These are phyloP conservation scores for Sternotherus odoratus DNA, from an alignment of 2,797 vertebrate species.

Conservation along the genomic window DNA sequence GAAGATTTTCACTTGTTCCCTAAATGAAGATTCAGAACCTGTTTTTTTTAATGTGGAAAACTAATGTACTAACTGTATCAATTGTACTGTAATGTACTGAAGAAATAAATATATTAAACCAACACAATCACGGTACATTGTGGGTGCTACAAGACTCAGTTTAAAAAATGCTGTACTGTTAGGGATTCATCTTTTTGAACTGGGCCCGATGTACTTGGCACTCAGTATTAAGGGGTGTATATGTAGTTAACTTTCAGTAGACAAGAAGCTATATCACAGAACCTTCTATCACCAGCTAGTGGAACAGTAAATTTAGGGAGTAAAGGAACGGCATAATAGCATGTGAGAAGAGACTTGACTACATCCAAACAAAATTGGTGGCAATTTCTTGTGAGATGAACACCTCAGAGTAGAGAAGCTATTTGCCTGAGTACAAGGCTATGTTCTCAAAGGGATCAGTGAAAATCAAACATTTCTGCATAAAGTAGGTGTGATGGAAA, in stretches of 20 bases:
- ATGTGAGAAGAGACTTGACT: background rate
- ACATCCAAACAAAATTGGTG: background rate
- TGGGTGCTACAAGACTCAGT: background rate
- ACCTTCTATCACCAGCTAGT: too few relatives aligned
- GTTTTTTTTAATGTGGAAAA: background rate
- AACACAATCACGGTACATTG: background rate
- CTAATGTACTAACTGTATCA: background rate
- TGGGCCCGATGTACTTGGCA: background rate
- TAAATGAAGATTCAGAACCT: background rate
- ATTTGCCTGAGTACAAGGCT: background rate
- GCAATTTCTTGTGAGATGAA: background rate
- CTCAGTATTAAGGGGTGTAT: background rate
- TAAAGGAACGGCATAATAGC: background rate
- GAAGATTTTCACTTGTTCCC: background rate
- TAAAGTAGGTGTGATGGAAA: background rate
- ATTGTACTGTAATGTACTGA: background rate
- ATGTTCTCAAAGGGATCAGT: background rate
- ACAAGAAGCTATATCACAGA: too few relatives aligned
- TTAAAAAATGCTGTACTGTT: background rate
- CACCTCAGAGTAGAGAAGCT: background rate
- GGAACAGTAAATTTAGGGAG: too few relatives aligned
- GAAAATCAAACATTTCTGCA: background rate
- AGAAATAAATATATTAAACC: background rate
- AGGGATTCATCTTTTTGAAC: background rate
- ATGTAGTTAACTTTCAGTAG: too few relatives aligned